phyloP scores from a whole-genome alignment of 2,113 vertebrate genomes.

The Varanus komodoensis region DNA sequence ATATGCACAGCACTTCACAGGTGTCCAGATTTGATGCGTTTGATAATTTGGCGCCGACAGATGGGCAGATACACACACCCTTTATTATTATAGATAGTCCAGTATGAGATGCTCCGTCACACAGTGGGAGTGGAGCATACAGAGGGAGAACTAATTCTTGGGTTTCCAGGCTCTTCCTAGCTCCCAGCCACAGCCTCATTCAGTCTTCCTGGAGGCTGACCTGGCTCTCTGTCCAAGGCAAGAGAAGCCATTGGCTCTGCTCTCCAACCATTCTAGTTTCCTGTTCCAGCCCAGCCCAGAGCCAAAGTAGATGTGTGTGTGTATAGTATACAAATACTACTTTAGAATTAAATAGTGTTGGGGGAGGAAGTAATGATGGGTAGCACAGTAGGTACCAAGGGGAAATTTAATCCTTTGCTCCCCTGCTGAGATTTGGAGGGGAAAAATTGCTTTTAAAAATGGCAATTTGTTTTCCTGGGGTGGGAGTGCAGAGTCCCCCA shows the following conservation, averaged over 20 bases:
- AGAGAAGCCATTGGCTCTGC: neutral
- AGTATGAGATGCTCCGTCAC: too few species aligned
- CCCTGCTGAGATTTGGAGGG: neutral
- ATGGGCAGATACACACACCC: too few species aligned
- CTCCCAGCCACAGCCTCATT: neutral
- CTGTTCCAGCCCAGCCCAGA: neutral
- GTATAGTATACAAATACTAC: too few species aligned
- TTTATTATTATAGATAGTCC: too few species aligned
- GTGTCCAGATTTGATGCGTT: too few species aligned
- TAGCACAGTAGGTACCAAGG: neutral
- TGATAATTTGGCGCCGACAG: too few species aligned
- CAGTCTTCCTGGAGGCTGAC: too few species aligned
- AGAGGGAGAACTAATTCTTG: neutral
- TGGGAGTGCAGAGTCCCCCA: neutral
- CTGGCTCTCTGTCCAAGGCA: neutral
- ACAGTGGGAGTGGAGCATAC: neutral
- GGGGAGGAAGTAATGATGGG: neutral
- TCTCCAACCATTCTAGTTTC: neutral
- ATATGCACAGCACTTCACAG: too few species aligned
- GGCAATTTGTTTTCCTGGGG: neutral
- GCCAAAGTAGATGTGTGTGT: too few species aligned
- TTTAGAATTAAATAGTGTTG: too few species aligned
- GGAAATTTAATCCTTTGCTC: neutral
- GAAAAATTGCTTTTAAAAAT: neutral
- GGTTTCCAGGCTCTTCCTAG: neutral